Conservation (phyloP, 1,140 invertebrate genomes). For the Drosophila kepulauana region DNA sequence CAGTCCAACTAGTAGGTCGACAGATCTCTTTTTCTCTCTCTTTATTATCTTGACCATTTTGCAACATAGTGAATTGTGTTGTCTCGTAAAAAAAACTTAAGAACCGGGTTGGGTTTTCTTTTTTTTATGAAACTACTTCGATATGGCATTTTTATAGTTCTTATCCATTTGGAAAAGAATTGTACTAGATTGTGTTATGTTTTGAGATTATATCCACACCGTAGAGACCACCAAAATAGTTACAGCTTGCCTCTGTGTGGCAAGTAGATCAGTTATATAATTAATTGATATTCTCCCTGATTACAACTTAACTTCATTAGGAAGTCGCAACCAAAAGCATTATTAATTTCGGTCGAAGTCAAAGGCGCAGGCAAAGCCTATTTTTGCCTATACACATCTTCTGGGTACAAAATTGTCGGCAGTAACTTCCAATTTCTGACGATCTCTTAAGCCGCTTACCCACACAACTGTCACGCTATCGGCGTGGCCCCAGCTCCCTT, state of each 20-base stretch:
- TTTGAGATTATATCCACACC: background rate
- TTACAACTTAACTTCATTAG: constrained; percentile 66
- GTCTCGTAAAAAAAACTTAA: constrained; percentile 47
- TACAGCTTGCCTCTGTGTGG: constrained; percentile 53
- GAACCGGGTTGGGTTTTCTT: constrained; percentile 48
- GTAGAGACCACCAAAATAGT: background rate
- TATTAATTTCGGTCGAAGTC: constrained; percentile 69
- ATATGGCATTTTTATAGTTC: constrained; percentile 24
- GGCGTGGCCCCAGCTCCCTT: constrained; percentile 33
- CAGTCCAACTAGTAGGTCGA: constrained; percentile 51
- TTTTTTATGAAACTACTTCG: background rate
- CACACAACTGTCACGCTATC: constrained; percentile 76
- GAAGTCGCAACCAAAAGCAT: constrained; percentile 54
- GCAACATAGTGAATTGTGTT: constrained; percentile 53
- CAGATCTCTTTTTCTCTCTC: constrained; percentile 4
- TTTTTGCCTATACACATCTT: constrained; percentile 23
- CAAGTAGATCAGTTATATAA: constrained; percentile 38
- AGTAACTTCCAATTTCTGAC: constrained; percentile 35
- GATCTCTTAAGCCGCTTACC: constrained; percentile 76
- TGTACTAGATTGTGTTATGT: constrained; percentile 1
- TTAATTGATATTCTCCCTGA: constrained; percentile 57
- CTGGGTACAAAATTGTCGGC: constrained; percentile 22
- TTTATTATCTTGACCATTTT: constrained; percentile 38
- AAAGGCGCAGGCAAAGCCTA: constrained; percentile 16
- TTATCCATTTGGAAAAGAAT: constrained; percentile 17